phyloP scores from a whole-genome alignment of 2,113 vertebrate genomes.

The Spheniscus mendiculus region DNA sequence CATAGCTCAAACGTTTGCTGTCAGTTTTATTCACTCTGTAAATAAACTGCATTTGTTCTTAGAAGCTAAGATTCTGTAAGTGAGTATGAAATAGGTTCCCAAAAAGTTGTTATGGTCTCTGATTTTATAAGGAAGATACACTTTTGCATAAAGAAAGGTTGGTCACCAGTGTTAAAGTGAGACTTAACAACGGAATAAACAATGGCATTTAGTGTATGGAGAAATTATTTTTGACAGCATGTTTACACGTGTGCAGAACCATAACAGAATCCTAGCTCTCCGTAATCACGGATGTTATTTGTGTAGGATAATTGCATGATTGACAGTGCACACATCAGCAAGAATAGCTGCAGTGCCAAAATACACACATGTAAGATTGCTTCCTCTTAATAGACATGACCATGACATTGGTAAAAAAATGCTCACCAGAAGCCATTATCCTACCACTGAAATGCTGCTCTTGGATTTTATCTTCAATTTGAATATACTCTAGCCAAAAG shows the following conservation, averaged over 20 bases:
- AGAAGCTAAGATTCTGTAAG: background rate
- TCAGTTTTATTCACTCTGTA: background rate
- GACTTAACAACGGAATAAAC: background rate
- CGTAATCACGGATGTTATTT: background rate
- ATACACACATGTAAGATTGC: background rate
- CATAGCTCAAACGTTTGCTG: background rate
- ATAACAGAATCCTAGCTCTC: background rate
- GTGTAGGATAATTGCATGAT: background rate
- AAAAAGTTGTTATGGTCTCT: background rate
- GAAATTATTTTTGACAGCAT: background rate
- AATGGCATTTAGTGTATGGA: fast-evolving
- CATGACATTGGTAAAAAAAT: background rate
- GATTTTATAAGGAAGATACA: background rate
- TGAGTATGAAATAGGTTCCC: background rate
- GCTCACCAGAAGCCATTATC: background rate
- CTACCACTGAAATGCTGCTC: background rate
- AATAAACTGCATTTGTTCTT: background rate
- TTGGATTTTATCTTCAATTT: background rate
- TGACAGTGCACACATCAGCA: background rate
- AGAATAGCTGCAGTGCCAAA: slow-evolving; percentile 13
- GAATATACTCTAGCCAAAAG: slow-evolving; percentile 22
- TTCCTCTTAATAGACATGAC: background rate
- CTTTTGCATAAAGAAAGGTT: background rate
- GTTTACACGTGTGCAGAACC: background rate
- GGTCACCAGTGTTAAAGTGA: background rate